These are phyloP conservation scores for Nannoperca obscura DNA, from an alignment of 2,797 vertebrate species.

Conservation along the genomic window DNA sequence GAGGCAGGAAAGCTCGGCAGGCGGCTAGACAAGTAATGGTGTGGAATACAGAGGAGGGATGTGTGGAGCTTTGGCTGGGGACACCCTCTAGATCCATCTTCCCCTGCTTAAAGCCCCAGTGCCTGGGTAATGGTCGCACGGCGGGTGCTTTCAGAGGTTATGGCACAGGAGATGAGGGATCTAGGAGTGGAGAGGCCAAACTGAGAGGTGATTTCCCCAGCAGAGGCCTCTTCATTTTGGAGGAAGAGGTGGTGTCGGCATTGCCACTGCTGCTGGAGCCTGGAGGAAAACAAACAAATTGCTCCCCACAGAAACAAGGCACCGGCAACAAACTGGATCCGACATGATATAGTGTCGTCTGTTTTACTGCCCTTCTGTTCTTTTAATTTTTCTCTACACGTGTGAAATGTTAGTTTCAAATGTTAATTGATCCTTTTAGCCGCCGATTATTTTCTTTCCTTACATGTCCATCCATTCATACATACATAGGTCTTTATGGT, in stretches of 20 bases:
- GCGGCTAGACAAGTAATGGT: slow-evolving; percentile 75
- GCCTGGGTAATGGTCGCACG: slow-evolving; percentile 79
- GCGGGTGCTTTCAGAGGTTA: slow-evolving; percentile 81
- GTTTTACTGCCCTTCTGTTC: slow-evolving; percentile 18
- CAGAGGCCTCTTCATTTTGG: slow-evolving; percentile 79
- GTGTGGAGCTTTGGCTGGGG: slow-evolving; percentile 70
- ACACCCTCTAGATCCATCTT: slow-evolving; percentile 81
- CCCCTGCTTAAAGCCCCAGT: slow-evolving; percentile 78
- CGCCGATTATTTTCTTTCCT: background rate
- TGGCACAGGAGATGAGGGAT: slow-evolving; percentile 82
- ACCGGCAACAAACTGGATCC: slow-evolving; percentile 59
- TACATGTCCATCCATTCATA: background rate
- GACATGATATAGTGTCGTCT: slow-evolving; percentile 51
- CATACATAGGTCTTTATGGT: background rate
- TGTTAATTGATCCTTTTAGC: slow-evolving; percentile 35
- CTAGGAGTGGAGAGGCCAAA: slow-evolving; percentile 75
- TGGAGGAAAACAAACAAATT: slow-evolving; percentile 77
- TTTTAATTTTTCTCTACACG: slow-evolving; percentile 30
- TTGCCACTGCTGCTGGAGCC: slow-evolving; percentile 55
- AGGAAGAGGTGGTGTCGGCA: slow-evolving; percentile 50
- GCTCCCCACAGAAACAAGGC: slow-evolving; percentile 68
- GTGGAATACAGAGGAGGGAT: slow-evolving; percentile 80
- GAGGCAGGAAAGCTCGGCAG: slow-evolving; percentile 49
- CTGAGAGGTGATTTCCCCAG: slow-evolving; percentile 81
- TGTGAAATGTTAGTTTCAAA: slow-evolving; percentile 31